These are phyloP conservation scores for Platypus cylindrus DNA, from an alignment of 2,888 invertebrate genomes.

Conservation along the genomic window DNA sequence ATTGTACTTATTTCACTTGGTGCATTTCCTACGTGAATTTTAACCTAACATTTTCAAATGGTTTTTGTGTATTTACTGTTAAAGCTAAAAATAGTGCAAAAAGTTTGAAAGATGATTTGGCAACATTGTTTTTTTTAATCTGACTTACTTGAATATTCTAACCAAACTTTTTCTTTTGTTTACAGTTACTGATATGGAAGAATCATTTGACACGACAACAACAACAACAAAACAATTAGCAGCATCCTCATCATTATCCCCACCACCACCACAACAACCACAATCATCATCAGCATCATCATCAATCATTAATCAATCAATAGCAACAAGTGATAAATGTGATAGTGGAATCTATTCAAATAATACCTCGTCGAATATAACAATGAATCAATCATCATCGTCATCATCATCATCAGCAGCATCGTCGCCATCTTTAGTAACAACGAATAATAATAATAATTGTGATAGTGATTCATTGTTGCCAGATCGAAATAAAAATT, in stretches of 20 bases:
- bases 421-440: too few species aligned
- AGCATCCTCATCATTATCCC: background rate
- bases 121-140: background rate
- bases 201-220: conserved; percentile 22
- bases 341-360: conserved; percentile 34
- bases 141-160: conserved; percentile 1
- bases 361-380: conserved; percentile 25
- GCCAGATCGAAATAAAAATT: conserved; percentile 35
- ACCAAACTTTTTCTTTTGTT: conserved; percentile 12
- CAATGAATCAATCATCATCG: conserved; percentile 21
- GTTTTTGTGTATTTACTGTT: too few species aligned
- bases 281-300: conserved; percentile 14
- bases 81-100: too few species aligned
- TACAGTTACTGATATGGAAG: conserved; percentile 33
- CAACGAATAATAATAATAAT: too few species aligned
- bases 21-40: too few species aligned
- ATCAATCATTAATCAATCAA: conserved; percentile 10
- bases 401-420: too few species aligned
- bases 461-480: conserved; percentile 46
- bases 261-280: conserved; percentile 18
- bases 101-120: too few species aligned
- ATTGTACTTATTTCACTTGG: too few species aligned
- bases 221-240: conserved; percentile 16
- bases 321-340: conserved; percentile 24
- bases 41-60: too few species aligned